Percentiles rank a stretch among this genome's conserved stretches.
Conservation (phyloP, 2,113 vertebrate genomes). For the Onychorhynchus coronatus region DNA sequence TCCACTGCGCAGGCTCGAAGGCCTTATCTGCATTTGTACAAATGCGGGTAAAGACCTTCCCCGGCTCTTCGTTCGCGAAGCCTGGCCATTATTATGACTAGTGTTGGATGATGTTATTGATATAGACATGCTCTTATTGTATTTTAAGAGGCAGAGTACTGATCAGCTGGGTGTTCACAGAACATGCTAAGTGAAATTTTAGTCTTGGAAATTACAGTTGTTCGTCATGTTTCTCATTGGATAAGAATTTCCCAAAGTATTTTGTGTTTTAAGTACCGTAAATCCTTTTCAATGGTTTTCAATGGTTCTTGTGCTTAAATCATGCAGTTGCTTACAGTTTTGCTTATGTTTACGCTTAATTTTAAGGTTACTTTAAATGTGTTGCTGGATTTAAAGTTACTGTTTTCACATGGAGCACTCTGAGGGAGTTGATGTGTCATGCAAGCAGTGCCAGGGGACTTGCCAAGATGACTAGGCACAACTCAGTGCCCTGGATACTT, state of each 20-base stretch:
- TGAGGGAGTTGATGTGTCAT: neutral
- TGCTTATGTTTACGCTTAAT: neutral
- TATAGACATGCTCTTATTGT: neutral
- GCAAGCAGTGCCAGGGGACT: neutral
- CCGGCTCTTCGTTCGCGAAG: no score
- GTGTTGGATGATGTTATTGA: neutral
- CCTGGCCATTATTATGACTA: no score
- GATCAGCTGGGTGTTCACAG: neutral
- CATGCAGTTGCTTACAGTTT: neutral
- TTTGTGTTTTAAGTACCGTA: neutral
- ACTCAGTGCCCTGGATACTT: neutral
- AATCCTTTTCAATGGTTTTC: neutral
- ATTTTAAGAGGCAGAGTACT: neutral
- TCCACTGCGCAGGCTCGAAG: no score
- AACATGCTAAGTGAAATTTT: neutral
- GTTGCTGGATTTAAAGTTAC: neutral
- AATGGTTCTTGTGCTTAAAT: neutral
- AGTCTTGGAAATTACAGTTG: neutral
- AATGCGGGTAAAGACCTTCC: no score
- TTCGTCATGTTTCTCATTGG: fast-evolving
- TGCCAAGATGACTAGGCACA: neutral
- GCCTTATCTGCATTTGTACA: no score
- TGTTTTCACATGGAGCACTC: neutral
- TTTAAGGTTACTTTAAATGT: neutral
- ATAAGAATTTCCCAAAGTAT: neutral